phyloP scores from a whole-genome alignment of 2,888 invertebrate species.

The Mylabris sibirica region DNA sequence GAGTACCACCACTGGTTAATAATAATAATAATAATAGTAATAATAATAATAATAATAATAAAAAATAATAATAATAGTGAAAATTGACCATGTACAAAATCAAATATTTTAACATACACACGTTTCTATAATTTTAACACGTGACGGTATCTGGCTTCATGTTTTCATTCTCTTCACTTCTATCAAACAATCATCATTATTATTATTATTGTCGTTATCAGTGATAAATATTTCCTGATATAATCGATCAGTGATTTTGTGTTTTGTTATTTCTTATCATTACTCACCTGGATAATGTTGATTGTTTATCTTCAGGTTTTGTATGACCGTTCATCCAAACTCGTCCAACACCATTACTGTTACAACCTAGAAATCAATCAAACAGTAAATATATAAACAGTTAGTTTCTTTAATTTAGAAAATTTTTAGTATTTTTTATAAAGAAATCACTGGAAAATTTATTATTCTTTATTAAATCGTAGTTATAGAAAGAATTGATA shows the following conservation, averaged over 20 bases:
- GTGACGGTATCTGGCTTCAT: constrained; percentile 40
- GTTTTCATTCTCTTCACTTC: constrained; percentile 16
- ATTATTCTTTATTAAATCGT: no score
- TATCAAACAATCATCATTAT: neutral
- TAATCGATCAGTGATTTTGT: no score
- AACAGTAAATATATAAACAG: constrained; percentile 13
- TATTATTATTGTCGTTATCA: no score
- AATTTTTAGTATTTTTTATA: neutral
- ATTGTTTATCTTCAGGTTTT: constrained; percentile 65
- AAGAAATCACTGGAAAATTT: neutral
- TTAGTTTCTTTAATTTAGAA: neutral
- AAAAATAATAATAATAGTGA: neutral
- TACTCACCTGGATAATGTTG: constrained; percentile 63
- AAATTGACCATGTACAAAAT: constrained; percentile 21
- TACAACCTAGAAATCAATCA: neutral
- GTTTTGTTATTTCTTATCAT: no score
- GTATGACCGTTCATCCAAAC: constrained; percentile 63
- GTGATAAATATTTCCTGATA: no score
- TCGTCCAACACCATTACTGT: constrained; percentile 53
- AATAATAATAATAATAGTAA: no score
- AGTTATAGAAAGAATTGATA: no score
- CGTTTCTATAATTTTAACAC: constrained; percentile 31
- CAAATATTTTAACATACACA: no score
- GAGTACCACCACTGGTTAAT: neutral
- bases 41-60: no score